These are phyloP conservation scores for Sphecodes monilicornis DNA, from an alignment of 2,888 invertebrate species.

Conservation along the genomic window DNA sequence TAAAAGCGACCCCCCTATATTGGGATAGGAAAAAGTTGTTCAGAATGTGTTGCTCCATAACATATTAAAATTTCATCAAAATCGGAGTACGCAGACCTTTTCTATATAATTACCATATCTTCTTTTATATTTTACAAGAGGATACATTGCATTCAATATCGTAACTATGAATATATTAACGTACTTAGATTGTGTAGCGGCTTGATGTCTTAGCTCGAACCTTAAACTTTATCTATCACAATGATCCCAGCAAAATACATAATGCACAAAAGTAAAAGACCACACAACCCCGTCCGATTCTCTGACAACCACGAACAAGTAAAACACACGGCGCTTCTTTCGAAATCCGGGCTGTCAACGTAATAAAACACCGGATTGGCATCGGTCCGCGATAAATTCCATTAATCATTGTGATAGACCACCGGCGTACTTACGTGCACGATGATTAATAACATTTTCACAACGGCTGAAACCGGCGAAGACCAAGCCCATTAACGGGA, in stretches of 20 bases:
- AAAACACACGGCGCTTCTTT: constrained; percentile 28
- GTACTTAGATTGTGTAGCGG: not conserved
- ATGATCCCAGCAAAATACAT: not conserved
- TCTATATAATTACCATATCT: too few species aligned
- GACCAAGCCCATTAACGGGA: constrained; percentile 64
- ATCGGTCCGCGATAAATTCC: constrained; percentile 55
- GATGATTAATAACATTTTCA: constrained; percentile 75
- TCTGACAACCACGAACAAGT: not conserved
- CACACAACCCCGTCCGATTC: constrained; percentile 6
- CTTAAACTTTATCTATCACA: not conserved
- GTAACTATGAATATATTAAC: not conserved
- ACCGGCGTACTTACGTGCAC: constrained; percentile 47
- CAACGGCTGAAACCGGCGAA: constrained; percentile 52
- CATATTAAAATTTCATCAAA: too few species aligned
- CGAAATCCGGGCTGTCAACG: constrained; percentile 47
- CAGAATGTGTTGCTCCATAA: too few species aligned
- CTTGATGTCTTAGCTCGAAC: not conserved
- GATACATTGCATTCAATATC: not conserved
- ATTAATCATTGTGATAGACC: constrained; percentile 67
- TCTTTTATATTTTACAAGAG: not conserved
- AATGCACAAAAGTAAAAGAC: not conserved
- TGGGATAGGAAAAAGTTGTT: too few species aligned
- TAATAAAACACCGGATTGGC: constrained; percentile 36
- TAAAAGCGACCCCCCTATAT: too few species aligned
- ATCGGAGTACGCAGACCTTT: too few species aligned